phyloP scores from a whole-genome alignment of 2,888 invertebrate genomes.

The Cylindroiulus punctatus region DNA sequence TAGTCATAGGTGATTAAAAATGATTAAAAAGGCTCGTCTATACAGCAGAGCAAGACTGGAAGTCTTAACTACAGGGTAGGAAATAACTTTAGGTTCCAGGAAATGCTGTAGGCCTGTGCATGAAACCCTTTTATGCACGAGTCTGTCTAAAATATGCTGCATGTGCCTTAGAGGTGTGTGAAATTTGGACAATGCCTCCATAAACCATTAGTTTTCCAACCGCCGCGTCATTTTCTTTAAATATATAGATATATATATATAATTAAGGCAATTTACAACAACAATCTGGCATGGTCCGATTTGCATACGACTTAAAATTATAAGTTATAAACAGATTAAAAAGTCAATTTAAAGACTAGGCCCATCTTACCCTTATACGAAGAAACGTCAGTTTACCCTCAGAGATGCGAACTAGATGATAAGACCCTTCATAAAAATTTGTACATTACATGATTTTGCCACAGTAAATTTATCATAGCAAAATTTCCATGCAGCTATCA shows the following conservation, averaged over 20 bases:
- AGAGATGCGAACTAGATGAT: background rate
- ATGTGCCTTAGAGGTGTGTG: background rate
- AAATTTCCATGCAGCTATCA: too few relatives aligned
- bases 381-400: constrained; percentile 26
- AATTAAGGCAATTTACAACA: constrained; percentile 23
- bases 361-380: constrained; percentile 24
- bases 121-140: background rate
- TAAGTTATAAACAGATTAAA: background rate
- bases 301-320: constrained; percentile 7
- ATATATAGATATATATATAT: background rate
- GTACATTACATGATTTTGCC: constrained; percentile 38
- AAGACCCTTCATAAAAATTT: constrained; percentile 14
- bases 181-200: background rate
- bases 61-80: too few relatives aligned
- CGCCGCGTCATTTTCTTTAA: background rate
- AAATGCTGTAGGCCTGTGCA: background rate
- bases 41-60: too few relatives aligned
- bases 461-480: background rate
- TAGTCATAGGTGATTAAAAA: too few relatives aligned
- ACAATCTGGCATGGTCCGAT: background rate
- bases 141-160: background rate
- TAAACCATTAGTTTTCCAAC: background rate
- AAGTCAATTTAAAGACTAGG: constrained; percentile 14
- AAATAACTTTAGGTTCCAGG: too few relatives aligned
- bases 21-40: too few relatives aligned